Base-by-base conservation (phyloP, 2,797 vertebrate species). In the Aplochiton taeniatus region DNA sequence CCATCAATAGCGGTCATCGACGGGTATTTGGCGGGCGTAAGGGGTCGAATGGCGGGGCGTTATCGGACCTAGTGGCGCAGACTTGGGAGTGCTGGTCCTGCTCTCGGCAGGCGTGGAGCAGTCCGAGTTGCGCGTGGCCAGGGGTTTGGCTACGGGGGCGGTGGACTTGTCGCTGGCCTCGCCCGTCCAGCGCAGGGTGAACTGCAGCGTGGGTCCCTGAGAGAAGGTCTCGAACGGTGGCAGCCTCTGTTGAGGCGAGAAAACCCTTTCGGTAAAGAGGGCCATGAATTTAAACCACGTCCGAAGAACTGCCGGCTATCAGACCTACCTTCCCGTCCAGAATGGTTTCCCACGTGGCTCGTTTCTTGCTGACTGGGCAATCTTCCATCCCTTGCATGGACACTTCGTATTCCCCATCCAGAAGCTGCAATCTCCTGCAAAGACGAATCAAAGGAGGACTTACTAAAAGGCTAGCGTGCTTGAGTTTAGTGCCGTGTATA, bases 141-240 rank as follows among this genome's bases (percentile, higher is more conserved):
- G 95, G 58, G 97, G 97, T 65, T 97, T 98, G 67, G 97, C 95
- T 72, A 98, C 93, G 12, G 97, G 95, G 72, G 95, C 96, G 43
- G 96, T 95, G 76, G 96, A 96, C 72, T 97, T 97, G 74, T 96
- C 96, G 41, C 90, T 93, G 75, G 93, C 87, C 55, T 98, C 97
- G 56, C 95, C 95, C 31, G 95, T 96, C 97, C 97, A 99, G 13
- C 96, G 95, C 87, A 99, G 94, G 17, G 95, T 97, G 86, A 99
- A 99, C 90, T 99, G 97, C 88, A 99, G 87, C 8, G 97, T 99
- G 84, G 97, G 97, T 94, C 97, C 97, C 96, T 99, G 97, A 96
- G 97, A 98, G 94, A 99, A 98, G n/a, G 96, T 97, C 94, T 99
- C 97, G 90, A 99, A 99, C 14, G 97, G 97, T 82, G 97, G 96